These are phyloP conservation scores for Incurvaria masculella DNA, from an alignment of 2,888 invertebrate species.

Conservation along the genomic window DNA sequence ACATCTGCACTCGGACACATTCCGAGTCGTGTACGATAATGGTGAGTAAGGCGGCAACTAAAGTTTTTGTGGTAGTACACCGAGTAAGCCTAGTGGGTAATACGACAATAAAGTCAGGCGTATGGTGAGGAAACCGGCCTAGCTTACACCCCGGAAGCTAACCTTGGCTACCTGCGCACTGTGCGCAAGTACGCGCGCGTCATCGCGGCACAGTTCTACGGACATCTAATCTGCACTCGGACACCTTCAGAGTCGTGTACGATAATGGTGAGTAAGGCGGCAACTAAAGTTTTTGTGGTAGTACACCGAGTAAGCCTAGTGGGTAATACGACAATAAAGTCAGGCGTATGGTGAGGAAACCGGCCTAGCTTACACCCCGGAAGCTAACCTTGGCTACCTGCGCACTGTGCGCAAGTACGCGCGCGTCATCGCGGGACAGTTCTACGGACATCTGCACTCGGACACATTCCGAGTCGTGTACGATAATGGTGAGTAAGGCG, in stretches of 20 bases:
- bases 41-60: slow-evolving; percentile 42
- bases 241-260: slow-evolving; percentile 75
- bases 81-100: no score
- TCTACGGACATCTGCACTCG: no score
- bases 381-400: slow-evolving; percentile 66
- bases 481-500: no score
- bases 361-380: no score
- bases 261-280: slow-evolving; percentile 40
- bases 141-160: slow-evolving; percentile 66
- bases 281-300: no score
- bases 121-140: no score
- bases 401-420: slow-evolving; percentile 64
- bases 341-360: no score
- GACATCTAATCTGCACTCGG: slow-evolving; percentile 79
- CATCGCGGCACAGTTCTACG: slow-evolving; percentile 78
- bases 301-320: no score
- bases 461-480: no score
- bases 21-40: slow-evolving; percentile 62
- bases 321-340: no score
- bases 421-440: slow-evolving; percentile 73
- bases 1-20: slow-evolving; percentile 81
- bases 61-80: no score
- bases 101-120: no score
- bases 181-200: slow-evolving; percentile 65
- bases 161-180: slow-evolving; percentile 62